phyloP scores from a whole-genome alignment of 1,140 invertebrate genomes.

The Drosophila serrata region DNA sequence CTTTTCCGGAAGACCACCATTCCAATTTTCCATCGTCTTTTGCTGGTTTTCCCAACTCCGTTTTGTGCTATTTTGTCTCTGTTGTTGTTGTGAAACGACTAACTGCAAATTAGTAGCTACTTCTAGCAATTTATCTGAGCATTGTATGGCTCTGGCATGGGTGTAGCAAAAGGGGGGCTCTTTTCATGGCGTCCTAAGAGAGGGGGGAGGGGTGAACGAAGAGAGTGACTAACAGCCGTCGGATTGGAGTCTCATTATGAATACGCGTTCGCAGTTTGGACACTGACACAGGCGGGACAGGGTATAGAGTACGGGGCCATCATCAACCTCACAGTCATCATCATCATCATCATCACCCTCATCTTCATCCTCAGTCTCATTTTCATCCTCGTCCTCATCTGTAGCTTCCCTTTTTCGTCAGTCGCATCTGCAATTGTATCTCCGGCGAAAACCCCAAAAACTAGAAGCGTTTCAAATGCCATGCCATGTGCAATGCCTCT shows the following conservation, averaged over 20 bases:
- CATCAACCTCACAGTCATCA: slow-evolving; percentile 27
- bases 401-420: background rate
- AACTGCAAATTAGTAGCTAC: slow-evolving; percentile 80
- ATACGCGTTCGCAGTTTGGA: slow-evolving; percentile 44
- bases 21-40: slow-evolving; percentile 36
- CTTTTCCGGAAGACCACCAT: slow-evolving; percentile 13
- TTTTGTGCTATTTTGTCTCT: slow-evolving; percentile 29
- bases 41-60: slow-evolving; percentile 26
- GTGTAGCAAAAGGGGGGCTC: background rate
- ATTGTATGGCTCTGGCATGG: slow-evolving; percentile 40
- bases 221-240: slow-evolving; percentile 27
- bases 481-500: slow-evolving; percentile 25
- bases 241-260: slow-evolving; percentile 72
- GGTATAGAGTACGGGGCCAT: slow-evolving; percentile 6
- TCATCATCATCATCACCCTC: background rate
- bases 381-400: background rate
- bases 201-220: background rate
- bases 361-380: background rate
- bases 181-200: no score
- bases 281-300: slow-evolving; percentile 7
- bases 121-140: slow-evolving; percentile 77
- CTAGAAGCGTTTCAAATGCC: slow-evolving; percentile 35
- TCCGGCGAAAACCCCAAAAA: slow-evolving; percentile 25
- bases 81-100: slow-evolving; percentile 58
- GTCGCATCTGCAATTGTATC: slow-evolving; percentile 42